These are phyloP conservation scores for Sphaeridia pumilis DNA, from an alignment of 2,888 invertebrate species.

Conservation along the genomic window DNA sequence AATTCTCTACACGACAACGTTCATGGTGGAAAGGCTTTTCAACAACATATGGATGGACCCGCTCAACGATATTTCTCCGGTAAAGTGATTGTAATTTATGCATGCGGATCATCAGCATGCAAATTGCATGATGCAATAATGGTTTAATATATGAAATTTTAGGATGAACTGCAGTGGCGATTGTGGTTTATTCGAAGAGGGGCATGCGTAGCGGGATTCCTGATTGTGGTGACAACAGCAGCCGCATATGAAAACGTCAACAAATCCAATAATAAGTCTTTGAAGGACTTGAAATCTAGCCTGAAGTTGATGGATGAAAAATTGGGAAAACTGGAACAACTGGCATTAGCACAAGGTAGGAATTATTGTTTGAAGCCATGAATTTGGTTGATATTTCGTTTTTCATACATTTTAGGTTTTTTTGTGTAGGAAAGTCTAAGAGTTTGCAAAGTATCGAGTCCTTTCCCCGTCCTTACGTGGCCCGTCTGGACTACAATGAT, in stretches of 20 bases:
- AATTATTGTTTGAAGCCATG: not conserved
- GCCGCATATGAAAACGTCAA: constrained; percentile 14
- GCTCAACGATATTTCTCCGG: constrained; percentile 17
- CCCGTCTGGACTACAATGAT: not conserved
- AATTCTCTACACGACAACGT: constrained; percentile 44
- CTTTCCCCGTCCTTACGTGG: not conserved
- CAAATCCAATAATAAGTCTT: constrained; percentile 15
- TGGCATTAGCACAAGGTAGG: constrained; percentile 19
- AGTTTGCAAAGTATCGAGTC: not conserved
- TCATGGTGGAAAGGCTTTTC: constrained; percentile 43
- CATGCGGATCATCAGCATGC: not conserved
- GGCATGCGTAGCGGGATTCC: constrained; percentile 5
- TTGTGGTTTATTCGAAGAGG: constrained; percentile 13
- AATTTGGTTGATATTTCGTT: not conserved
- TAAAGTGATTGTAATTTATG: constrained; percentile 8
- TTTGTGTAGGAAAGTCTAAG: not conserved
- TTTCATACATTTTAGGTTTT: not conserved
- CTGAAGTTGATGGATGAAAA: constrained; percentile 17
- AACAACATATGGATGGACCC: constrained; percentile 14
- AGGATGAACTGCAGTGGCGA: constrained; percentile 17
- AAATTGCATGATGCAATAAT: not conserved
- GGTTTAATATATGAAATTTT: not conserved
- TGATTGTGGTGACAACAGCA: constrained; percentile 9
- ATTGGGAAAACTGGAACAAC: constrained; percentile 19
- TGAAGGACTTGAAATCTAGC: constrained; percentile 4